Evolutionary conservation across 2,797 vertebrate genomes (phyloP).

Genomic region (Taenioides sp.): DNA sequence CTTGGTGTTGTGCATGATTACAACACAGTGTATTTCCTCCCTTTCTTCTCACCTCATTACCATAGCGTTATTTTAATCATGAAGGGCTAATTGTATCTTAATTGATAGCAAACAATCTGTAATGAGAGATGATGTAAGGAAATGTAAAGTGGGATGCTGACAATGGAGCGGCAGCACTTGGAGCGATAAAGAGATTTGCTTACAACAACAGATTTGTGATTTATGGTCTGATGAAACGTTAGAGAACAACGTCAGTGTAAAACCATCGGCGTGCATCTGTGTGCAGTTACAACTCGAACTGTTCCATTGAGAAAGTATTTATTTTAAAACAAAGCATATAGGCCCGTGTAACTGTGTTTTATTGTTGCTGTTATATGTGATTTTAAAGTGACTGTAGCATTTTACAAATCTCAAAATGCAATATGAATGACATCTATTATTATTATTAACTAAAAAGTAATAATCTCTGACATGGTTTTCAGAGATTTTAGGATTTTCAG

Average conservation of each 20-base stretch:
- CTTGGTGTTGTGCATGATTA: constrained; percentile 28
- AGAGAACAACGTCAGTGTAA: constrained; percentile 15
- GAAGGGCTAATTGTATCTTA: not conserved
- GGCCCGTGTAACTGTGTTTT: too few species aligned
- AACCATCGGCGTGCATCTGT: constrained; percentile 44
- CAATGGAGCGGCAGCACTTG: constrained; percentile 7
- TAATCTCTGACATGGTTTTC: constrained; percentile 23
- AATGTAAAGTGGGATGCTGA: not conserved
- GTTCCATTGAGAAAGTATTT: constrained; percentile 29
- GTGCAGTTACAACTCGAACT: constrained; percentile 40
- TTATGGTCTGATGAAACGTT: constrained; percentile 29
- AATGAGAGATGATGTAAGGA: constrained; percentile 15
- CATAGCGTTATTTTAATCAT: constrained; percentile 7
- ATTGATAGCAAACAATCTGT: constrained; percentile 16
- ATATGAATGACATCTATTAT: too few species aligned
- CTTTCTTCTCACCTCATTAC: constrained; percentile 14
- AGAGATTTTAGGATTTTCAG: too few species aligned
- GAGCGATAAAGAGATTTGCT: constrained; percentile 16
- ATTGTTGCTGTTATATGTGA: too few species aligned
- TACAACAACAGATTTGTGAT: constrained; percentile 29
- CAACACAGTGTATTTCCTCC: constrained; percentile 8
- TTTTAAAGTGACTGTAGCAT: too few species aligned
- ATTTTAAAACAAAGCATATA: constrained; percentile 5
- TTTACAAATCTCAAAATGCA: too few species aligned
- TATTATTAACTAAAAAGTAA: constrained; percentile 6